These are phyloP conservation scores for Sclerurus mexicanus DNA, from an alignment of 2,113 vertebrate species.

Conservation along the genomic window DNA sequence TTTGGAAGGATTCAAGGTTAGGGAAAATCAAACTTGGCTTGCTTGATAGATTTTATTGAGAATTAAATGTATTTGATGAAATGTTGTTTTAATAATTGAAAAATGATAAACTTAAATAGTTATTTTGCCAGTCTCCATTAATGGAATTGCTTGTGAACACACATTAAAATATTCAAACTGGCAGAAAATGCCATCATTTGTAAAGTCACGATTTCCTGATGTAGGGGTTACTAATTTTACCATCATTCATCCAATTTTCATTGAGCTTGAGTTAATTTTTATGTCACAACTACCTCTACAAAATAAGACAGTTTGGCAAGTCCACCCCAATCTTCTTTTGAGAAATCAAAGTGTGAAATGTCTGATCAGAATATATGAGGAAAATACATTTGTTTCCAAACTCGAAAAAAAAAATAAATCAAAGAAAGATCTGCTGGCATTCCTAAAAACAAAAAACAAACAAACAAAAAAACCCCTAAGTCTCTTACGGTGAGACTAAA, in stretches of 20 bases:
- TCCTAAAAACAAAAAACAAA: conserved; percentile 7
- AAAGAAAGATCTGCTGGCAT: neutral
- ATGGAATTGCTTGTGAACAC: neutral
- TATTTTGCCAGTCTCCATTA: neutral
- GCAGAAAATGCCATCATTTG: neutral
- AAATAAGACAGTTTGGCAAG: neutral
- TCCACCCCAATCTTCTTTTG: neutral
- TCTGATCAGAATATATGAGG: neutral
- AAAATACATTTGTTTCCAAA: neutral
- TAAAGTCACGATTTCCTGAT: neutral
- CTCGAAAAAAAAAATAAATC: neutral
- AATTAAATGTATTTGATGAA: conserved; percentile 3
- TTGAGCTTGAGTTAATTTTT: conserved; percentile 32
- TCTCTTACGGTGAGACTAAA: neutral
- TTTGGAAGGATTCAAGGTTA: conserved; percentile 34
- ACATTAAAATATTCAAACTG: neutral
- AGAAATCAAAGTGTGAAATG: neutral
- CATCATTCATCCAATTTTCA: conserved; percentile 6
- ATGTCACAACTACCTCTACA: neutral
- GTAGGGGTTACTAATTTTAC: conserved; percentile 35
- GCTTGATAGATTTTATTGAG: conserved; percentile 11
- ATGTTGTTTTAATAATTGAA: neutral
- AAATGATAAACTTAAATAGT: neutral
- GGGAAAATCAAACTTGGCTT: neutral
- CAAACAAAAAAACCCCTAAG: neutral